Evolutionary conservation across 2,113 vertebrate species (phyloP).

Genomic region (Nannospalax galili): DNA sequence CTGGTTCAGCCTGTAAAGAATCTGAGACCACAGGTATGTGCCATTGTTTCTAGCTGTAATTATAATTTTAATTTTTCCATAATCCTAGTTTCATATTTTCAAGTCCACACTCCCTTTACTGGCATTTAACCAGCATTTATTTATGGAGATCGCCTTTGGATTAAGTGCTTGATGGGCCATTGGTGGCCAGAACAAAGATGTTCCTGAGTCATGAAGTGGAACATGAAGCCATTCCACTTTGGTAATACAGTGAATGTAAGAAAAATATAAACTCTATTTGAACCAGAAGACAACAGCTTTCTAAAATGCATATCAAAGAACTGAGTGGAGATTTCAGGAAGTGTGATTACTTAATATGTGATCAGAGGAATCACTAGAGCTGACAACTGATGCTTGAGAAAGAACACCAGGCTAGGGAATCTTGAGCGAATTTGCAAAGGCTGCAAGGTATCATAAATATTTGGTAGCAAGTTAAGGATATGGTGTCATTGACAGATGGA

Average conservation of each 20-base stretch:
- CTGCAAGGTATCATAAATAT: not conserved
- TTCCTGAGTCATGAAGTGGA: not conserved
- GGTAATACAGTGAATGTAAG: not conserved
- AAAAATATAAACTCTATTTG: not conserved
- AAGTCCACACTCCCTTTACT: not conserved
- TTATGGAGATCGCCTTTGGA: not conserved
- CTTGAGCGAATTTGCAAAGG: not conserved
- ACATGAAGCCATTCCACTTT: not conserved
- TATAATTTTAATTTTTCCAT: not conserved
- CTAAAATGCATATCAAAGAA: not conserved
- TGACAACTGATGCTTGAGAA: not conserved
- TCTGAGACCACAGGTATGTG: not conserved
- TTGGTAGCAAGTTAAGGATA: not conserved
- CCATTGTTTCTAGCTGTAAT: not conserved
- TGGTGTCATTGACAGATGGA: rapidly evolving
- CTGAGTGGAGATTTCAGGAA: not conserved
- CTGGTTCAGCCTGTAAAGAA: not conserved
- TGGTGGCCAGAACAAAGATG: not conserved
- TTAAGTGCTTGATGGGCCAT: too few relatives aligned
- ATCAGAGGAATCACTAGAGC: not conserved
- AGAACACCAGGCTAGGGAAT: not conserved
- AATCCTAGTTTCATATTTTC: not conserved
- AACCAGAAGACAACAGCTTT: not conserved
- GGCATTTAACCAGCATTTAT: not conserved
- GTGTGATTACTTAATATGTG: not conserved